These are phyloP conservation scores for Octonoba sinensis DNA, from an alignment of 2,888 invertebrate species.

Conservation along the genomic window DNA sequence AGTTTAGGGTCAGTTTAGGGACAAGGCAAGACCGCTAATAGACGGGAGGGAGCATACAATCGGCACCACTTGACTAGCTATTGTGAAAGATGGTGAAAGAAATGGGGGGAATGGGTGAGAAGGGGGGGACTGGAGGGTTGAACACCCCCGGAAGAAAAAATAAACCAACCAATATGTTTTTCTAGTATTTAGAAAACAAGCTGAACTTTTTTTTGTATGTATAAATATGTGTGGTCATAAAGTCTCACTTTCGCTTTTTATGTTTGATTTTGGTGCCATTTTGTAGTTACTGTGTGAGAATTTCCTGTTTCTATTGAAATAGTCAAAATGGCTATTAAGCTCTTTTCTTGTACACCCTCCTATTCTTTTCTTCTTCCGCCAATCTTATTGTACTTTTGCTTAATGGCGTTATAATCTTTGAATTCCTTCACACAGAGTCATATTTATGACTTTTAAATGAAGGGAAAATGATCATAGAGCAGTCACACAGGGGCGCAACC, in stretches of 20 bases:
- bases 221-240: constrained; percentile 11
- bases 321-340: constrained; percentile 4
- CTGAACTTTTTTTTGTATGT: constrained; percentile 26
- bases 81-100: constrained; percentile 22
- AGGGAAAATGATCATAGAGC: too few species aligned
- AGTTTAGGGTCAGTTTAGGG: constrained; percentile 55
- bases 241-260: constrained; percentile 47
- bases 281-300: constrained; percentile 33
- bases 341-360: neutral
- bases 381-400: neutral
- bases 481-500: too few species aligned
- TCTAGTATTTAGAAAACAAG: constrained; percentile 50
- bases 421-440: neutral
- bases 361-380: constrained; percentile 8
- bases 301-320: constrained; percentile 32
- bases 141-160: neutral
- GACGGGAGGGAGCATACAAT: constrained; percentile 19
- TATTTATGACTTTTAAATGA: too few species aligned
- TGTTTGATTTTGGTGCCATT: constrained; percentile 44
- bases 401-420: constrained; percentile 10
- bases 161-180: constrained; percentile 36
- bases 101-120: too few species aligned
- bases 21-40: constrained; percentile 53
- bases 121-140: too few species aligned
- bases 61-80: constrained; percentile 54